Evolutionary conservation across 2,888 invertebrate species (phyloP).

Genomic region (Megaustenia siamemsis): DNA sequence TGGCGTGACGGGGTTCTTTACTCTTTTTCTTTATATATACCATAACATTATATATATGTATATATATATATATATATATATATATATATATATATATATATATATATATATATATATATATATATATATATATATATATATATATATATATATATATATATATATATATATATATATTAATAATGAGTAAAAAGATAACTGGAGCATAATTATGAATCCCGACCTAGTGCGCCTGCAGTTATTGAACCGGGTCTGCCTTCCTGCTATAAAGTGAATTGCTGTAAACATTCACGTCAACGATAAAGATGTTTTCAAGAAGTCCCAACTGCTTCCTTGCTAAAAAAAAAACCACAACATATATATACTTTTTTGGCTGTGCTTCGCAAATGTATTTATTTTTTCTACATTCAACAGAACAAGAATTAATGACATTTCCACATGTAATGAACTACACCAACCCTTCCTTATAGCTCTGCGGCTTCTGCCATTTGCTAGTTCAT

Average conservation of each 20-base stretch:
- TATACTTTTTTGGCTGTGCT: neutral
- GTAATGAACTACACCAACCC: neutral
- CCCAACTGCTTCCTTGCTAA: neutral
- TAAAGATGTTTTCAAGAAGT: neutral
- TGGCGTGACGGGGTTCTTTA: too few relatives aligned
- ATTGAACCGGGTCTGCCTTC: too few relatives aligned
- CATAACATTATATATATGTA: too few relatives aligned
- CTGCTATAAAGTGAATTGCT: too few relatives aligned
- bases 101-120: neutral
- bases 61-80: too few relatives aligned
- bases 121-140: neutral
- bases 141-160: neutral
- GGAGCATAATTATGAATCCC: too few relatives aligned
- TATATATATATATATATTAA: too few relatives aligned
- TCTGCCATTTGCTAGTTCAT: neutral
- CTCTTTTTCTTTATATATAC: too few relatives aligned
- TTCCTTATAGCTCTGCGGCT: neutral
- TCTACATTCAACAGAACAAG: neutral
- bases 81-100: neutral
- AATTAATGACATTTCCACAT: constrained; percentile 19
- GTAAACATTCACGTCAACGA: neutral
- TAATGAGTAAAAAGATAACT: too few relatives aligned
- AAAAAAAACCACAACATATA: too few relatives aligned
- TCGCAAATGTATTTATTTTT: neutral
- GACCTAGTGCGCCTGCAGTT: too few relatives aligned